A percentile compares a stretch with the other conserved stretches of the same genome.
Conservation (phyloP, 1,140 invertebrate species). For the Saccostrea glomerata region DNA sequence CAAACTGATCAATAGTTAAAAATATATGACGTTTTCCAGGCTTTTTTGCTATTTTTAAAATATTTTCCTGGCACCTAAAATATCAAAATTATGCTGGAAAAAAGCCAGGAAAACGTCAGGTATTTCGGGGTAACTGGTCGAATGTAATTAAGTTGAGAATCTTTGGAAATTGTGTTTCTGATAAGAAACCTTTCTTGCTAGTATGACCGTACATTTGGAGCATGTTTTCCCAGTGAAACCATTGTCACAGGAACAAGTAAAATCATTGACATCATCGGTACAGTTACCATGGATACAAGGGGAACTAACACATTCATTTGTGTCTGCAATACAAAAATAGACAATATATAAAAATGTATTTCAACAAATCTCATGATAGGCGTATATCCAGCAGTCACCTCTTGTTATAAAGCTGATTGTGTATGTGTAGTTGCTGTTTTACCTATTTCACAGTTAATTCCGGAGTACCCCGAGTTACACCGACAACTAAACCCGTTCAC, state of each 20-base stretch:
- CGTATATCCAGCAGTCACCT: neutral
- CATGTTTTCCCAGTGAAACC: conserved; percentile 68
- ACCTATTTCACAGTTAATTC: neutral
- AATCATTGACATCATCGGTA: conserved; percentile 85
- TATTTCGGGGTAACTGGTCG: too few species aligned
- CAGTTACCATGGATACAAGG: conserved; percentile 91
- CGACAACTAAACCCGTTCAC: neutral
- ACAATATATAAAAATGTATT: neutral
- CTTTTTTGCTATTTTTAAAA: too few species aligned
- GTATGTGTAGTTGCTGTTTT: neutral
- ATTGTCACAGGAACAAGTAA: conserved; percentile 61
- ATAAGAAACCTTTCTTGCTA: too few species aligned
- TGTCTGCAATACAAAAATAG: conserved; percentile 25
- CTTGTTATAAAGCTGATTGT: neutral
- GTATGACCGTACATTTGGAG: neutral
- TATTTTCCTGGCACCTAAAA: too few species aligned
- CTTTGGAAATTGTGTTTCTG: neutral
- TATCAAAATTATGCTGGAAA: too few species aligned
- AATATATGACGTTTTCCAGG: too few species aligned
- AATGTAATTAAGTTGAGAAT: neutral
- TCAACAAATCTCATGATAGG: neutral
- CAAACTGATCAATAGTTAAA: neutral
- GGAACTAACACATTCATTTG: conserved; percentile 45
- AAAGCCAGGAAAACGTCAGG: too few species aligned
- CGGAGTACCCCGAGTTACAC: neutral